Evolutionary conservation across 2,113 vertebrate genomes (phyloP).

Genomic region (Vimba vimba): DNA sequence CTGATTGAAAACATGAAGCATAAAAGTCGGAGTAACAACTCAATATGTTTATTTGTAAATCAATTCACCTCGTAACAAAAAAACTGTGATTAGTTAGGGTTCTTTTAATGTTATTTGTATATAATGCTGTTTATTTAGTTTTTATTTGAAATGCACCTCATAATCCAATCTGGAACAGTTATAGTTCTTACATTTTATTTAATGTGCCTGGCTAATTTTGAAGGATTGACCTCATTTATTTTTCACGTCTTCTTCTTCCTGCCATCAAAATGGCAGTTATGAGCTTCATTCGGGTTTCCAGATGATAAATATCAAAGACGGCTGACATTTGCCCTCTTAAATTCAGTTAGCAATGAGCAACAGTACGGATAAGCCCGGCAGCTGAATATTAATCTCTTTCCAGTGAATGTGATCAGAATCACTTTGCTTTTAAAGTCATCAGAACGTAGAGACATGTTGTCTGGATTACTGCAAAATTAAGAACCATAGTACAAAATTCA

Average conservation of each 20-base stretch:
- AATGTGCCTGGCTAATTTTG: background rate
- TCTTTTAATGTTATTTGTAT: background rate
- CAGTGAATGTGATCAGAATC: slow-evolving; percentile 29
- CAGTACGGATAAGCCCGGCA: background rate
- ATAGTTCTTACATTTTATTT: background rate
- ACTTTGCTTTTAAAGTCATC: slow-evolving; percentile 25
- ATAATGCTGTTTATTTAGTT: background rate
- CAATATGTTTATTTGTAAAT: background rate
- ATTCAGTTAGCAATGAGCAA: slow-evolving; percentile 39
- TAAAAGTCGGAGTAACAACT: background rate
- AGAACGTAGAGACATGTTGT: background rate
- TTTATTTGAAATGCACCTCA: background rate
- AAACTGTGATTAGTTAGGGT: too few relatives aligned
- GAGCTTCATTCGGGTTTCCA: background rate
- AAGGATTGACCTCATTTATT: background rate
- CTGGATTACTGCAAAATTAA: slow-evolving; percentile 41
- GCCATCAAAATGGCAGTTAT: background rate
- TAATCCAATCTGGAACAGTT: too few relatives aligned
- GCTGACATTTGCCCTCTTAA: slow-evolving; percentile 36
- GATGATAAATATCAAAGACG: slow-evolving; percentile 21
- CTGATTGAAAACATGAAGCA: background rate
- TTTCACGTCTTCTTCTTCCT: background rate
- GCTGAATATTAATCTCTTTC: slow-evolving; percentile 44
- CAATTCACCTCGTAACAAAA: too few relatives aligned
- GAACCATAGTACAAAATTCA: background rate